Evolutionary conservation across 2,113 vertebrate species (phyloP).

Genomic region (Perca schrenkii): DNA sequence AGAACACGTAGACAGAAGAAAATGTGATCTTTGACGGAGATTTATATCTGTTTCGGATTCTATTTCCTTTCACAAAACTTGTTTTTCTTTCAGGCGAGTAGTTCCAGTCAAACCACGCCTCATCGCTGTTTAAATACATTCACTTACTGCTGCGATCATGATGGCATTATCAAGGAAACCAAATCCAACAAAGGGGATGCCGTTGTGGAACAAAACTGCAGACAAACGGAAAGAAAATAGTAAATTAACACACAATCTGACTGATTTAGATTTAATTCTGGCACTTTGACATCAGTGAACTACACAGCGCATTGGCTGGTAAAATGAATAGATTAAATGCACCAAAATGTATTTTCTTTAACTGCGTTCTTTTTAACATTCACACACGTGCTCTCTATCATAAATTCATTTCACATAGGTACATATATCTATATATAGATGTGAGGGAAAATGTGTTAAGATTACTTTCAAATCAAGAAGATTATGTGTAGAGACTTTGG

Average conservation of each 20-base stretch:
- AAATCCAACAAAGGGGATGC: conserved; percentile 96
- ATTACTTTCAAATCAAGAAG: too few species aligned
- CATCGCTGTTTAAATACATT: not conserved
- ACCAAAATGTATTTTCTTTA: not conserved
- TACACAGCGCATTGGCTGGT: not conserved
- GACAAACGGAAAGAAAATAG: conserved; percentile 2
- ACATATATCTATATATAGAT: too few species aligned
- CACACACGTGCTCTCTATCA: not conserved
- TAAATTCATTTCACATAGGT: not conserved
- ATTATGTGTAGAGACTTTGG: too few species aligned
- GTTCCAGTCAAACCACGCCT: not conserved
- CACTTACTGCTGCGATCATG: conserved; percentile 98
- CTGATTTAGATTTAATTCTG: not conserved
- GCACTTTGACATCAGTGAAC: not conserved
- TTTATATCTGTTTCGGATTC: not conserved
- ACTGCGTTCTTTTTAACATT: not conserved
- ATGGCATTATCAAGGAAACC: conserved; percentile 99
- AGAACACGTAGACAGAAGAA: not conserved
- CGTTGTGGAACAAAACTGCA: conserved; percentile 95
- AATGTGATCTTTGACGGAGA: not conserved
- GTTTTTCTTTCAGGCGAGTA: not conserved
- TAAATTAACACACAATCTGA: not conserved
- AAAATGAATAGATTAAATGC: not conserved
- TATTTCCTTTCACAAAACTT: not conserved
- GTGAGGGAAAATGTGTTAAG: too few species aligned